These are phyloP conservation scores for Theonella swinhoei DNA, from an alignment of 37 sponge, comb jelly and placozoan genomes.

Conservation along the genomic window DNA sequence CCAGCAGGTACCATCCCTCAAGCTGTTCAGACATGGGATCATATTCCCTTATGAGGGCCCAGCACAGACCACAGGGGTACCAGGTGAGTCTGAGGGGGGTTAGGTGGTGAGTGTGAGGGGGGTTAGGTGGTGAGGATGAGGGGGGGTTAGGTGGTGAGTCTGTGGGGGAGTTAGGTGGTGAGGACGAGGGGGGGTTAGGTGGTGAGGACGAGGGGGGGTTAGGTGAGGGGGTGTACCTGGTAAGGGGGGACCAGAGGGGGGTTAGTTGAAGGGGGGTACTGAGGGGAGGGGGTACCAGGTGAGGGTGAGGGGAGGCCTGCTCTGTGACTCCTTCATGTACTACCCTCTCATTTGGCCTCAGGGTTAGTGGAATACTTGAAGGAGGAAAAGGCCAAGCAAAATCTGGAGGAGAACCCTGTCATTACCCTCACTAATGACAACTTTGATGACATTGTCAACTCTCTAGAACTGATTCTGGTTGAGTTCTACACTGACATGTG, in stretches of 20 bases:
- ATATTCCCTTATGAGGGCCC: conserved; percentile 58
- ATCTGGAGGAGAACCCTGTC: conserved; percentile 30
- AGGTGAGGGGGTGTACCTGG: too few species aligned
- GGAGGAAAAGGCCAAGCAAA: conserved; percentile 3
- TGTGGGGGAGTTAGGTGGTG: too few species aligned
- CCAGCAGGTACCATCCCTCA: conserved; percentile 24
- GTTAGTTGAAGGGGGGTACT: too few species aligned
- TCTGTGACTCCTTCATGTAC: not conserved
- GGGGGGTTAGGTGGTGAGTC: too few species aligned
- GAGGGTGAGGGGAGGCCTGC: not conserved
- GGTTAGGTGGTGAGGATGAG: too few species aligned
- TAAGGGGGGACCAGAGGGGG: too few species aligned
- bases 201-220: too few species aligned
- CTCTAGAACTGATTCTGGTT: conserved; percentile 70
- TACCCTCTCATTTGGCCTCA: not conserved
- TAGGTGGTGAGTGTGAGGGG: too few species aligned
- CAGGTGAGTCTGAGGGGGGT: too few species aligned
- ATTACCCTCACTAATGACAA: conserved; percentile 74
- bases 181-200: too few species aligned
- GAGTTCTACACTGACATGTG: conserved; percentile 96
- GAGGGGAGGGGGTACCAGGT: too few species aligned
- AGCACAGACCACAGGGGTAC: conserved; percentile 16
- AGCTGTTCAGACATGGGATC: conserved; percentile 35
- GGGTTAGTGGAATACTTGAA: conserved; percentile 33
- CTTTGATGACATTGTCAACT: conserved; percentile 70